Conservation (phyloP, 2,113 vertebrate species). For the Eulacestoma nigropectus region DNA sequence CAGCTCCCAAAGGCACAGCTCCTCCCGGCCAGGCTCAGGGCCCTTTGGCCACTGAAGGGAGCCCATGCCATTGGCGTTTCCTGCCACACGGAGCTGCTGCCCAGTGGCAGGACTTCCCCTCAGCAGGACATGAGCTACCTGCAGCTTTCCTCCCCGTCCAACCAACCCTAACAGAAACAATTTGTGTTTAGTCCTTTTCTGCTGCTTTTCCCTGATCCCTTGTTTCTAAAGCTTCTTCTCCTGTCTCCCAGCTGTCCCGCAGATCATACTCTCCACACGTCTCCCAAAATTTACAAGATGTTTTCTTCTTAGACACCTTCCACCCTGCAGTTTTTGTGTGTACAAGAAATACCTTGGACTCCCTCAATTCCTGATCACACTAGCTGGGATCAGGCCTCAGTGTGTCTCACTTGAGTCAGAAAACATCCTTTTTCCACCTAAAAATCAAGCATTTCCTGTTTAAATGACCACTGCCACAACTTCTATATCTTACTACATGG, state of each 20-base stretch:
- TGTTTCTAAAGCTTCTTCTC: not conserved
- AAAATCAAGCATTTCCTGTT: not conserved
- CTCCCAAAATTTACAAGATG: not conserved
- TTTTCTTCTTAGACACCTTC: not conserved
- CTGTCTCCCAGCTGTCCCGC: not conserved
- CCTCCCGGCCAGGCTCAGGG: not conserved
- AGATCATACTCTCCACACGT: not conserved
- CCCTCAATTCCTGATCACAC: not conserved
- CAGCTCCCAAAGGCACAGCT: not conserved
- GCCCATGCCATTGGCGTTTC: fast-evolving
- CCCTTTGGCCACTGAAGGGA: not conserved
- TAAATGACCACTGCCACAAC: not conserved
- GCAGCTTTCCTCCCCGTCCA: not conserved
- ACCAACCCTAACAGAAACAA: not conserved
- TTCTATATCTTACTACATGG: not conserved
- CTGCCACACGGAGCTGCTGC: not conserved
- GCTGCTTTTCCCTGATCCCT: not conserved
- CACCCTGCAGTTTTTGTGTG: not conserved
- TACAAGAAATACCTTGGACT: not conserved
- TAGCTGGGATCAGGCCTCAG: not conserved
- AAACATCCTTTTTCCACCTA: not conserved
- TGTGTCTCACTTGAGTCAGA: not conserved
- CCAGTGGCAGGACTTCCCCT: not conserved
- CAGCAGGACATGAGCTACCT: not conserved
- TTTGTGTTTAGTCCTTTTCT: not conserved